Conservation (phyloP, 2,113 vertebrate species). For the Melanerpes aurifrons region DNA sequence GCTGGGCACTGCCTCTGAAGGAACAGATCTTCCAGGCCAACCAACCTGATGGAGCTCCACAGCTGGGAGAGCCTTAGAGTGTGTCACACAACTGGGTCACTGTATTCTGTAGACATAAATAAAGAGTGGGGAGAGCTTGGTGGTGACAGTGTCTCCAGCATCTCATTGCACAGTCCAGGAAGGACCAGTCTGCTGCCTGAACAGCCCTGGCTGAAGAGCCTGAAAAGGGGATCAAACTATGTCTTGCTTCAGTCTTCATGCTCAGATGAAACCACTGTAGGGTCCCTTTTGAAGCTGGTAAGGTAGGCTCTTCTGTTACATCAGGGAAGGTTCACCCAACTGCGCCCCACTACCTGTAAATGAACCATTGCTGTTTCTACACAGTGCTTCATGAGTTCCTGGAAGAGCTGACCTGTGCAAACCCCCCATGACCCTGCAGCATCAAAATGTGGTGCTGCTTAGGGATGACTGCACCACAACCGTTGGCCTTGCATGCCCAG, state of each 20-base stretch:
- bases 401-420: neutral
- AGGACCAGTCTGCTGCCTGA: neutral
- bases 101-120: neutral
- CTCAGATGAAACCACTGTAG: neutral
- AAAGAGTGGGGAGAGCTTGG: neutral
- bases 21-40: neutral
- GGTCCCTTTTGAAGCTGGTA: neutral
- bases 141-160: fast-evolving
- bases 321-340: neutral
- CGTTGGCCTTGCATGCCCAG: neutral
- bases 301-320: neutral
- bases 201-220: neutral
- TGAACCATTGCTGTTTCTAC: fast-evolving
- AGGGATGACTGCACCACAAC: neutral
- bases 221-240: neutral
- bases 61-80: neutral
- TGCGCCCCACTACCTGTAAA: neutral
- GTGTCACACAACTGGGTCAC: neutral
- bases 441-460: neutral
- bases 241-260: neutral
- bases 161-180: neutral
- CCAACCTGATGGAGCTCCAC: neutral
- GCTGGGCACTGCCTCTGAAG: neutral
- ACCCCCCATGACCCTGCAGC: fast-evolving
- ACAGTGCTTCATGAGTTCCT: neutral